A percentile compares a stretch with the other conserved stretches of the same genome.
Conservation (phyloP, 2,888 invertebrate genomes). For the Rhamnusium bicolor region DNA sequence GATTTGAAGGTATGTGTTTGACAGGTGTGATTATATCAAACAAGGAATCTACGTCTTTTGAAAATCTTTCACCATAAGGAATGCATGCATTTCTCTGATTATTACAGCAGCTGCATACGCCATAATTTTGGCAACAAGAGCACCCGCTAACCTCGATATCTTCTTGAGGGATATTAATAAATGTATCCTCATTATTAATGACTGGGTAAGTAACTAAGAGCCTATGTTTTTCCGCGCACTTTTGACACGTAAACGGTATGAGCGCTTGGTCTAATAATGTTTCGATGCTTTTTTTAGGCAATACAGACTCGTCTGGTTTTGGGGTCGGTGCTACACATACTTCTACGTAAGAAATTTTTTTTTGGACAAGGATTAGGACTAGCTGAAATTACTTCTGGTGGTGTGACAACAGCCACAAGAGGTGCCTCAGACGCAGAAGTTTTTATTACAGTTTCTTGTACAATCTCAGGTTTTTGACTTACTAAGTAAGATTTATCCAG, state of each 20-base stretch:
- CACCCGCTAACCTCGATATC: constrained; percentile 9
- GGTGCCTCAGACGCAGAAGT: not conserved
- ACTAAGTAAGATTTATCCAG: not conserved
- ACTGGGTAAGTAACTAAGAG: constrained; percentile 54
- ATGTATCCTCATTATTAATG: not conserved
- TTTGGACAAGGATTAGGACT: not conserved
- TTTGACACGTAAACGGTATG: constrained; percentile 47
- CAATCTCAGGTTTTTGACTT: not conserved
- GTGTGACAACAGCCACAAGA: not conserved
- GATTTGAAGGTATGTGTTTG: not conserved
- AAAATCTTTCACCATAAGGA: constrained; percentile 47
- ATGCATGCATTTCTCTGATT: constrained; percentile 34
- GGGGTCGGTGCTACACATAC: not conserved
- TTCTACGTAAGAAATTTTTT: not conserved
- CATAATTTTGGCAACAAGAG: constrained; percentile 31
- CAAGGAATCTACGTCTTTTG: constrained; percentile 44
- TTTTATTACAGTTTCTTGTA: not conserved
- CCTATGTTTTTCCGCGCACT: constrained; percentile 39
- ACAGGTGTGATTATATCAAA: not conserved
- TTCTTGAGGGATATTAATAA: not conserved
- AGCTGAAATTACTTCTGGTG: not conserved
- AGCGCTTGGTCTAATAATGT: constrained; percentile 44
- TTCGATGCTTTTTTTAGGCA: constrained; percentile 35
- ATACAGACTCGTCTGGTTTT: not conserved
- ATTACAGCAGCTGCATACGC: constrained; percentile 30